A percentile compares a stretch with the other conserved stretches of the same genome.
Conservation (phyloP, 2,113 vertebrate genomes). For the Xenopus borealis region DNA sequence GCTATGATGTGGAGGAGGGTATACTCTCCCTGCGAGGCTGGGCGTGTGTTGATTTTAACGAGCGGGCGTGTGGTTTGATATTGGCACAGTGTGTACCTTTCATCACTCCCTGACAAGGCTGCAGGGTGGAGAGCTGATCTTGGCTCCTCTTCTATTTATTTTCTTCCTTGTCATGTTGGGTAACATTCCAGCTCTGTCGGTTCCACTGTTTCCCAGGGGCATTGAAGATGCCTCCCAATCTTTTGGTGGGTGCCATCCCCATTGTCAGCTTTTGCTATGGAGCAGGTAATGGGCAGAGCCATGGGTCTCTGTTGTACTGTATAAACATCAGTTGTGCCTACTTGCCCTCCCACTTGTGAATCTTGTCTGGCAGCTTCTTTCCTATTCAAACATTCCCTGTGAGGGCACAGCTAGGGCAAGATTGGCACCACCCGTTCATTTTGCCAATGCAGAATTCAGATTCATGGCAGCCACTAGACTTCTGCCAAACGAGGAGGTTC, state of each 20-base stretch:
- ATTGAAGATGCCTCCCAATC: neutral
- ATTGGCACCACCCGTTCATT: neutral
- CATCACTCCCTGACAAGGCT: slow-evolving; percentile 35
- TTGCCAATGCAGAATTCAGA: neutral
- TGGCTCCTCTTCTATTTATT: slow-evolving; percentile 27
- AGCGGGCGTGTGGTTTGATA: slow-evolving; percentile 36
- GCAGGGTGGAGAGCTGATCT: slow-evolving; percentile 41
- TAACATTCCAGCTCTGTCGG: slow-evolving; percentile 22
- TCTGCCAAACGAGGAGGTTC: no score
- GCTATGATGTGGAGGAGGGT: no score
- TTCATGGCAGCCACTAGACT: no score
- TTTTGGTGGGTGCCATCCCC: neutral
- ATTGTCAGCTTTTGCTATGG: neutral
- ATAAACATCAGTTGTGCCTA: neutral
- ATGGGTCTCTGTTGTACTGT: neutral
- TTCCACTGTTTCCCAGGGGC: neutral
- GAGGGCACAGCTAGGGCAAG: no score
- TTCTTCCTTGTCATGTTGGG: slow-evolving; percentile 34
- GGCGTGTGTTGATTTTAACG: slow-evolving; percentile 34
- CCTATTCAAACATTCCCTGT: neutral
- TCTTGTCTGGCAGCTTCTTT: neutral
- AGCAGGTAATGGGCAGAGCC: neutral
- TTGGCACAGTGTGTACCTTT: slow-evolving; percentile 39
- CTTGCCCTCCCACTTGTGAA: neutral
- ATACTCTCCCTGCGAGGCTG: neutral